Base-by-base conservation (phyloP, 2,113 vertebrate genomes). In the Alethe castanea region DNA sequence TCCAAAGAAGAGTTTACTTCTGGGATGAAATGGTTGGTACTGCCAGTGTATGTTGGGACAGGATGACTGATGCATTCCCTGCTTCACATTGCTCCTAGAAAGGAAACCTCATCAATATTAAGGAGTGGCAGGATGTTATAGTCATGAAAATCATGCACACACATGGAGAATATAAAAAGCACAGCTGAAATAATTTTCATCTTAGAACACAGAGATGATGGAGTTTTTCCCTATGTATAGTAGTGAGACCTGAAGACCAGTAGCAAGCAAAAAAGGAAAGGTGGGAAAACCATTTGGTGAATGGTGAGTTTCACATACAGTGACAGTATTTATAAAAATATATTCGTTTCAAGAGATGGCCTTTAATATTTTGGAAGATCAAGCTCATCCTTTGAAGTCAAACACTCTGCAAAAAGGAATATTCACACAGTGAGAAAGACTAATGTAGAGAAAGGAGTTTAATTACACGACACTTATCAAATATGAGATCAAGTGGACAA, bases 191-290 rank as follows among this genome's bases (percentile, higher is more conserved):
- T 48, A 2, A 64, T 59, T 59, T 83, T 78, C 8, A 48, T 59
- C 35, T 73, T 44, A 9, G 26, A 80, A 57, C 11, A 47, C 19
- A 33, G 44, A 72, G 48, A 20, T 88, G 16, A 33, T 61, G 26
- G 6, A 3, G 0, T 0, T 22, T 86, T 74, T 28, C 57, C 10
- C 26, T 59, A 6, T 38, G 7, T 42, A 8, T 29, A 16, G 8
- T 18, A 76, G 8, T 25, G 45, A 82, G 33, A 61, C 38, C 35
- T 40, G 23, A 84, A 57, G 19, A 81, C 24, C 5, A 24, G 12
- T 29, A 59, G 14, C 56, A 48, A 86, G 19, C 33, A 80, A 86
- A 86, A 66, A 45, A 91, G 53, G 15, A 36, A 88, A 77, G 12
- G 8, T 52, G 8, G 22, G 33, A 54, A 90, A 84, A 74, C 20